Conservation (phyloP, 2,888 invertebrate genomes). For the Orchestes rusci region DNA sequence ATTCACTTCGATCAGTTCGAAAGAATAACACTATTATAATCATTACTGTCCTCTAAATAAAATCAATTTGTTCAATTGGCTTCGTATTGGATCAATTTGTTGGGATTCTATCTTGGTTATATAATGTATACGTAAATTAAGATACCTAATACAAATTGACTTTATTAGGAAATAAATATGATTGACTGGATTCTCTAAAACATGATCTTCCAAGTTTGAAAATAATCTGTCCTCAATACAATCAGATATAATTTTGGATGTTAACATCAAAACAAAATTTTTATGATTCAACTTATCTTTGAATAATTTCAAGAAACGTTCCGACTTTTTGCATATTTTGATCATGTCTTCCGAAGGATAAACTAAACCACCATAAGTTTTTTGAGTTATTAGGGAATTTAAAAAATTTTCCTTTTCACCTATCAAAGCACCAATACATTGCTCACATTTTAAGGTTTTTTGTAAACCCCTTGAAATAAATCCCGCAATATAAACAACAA, state of each 20-base stretch:
- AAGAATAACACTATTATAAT: too few relatives aligned
- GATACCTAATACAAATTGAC: too few relatives aligned
- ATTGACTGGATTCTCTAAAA: background rate
- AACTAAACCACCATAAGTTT: constrained; percentile 9
- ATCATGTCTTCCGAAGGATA: constrained; percentile 10
- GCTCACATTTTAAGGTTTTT: constrained; percentile 6
- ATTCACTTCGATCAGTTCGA: too few relatives aligned
- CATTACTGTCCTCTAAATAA: constrained; percentile 5
- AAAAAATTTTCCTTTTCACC: constrained; percentile 10
- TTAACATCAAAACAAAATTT: constrained; percentile 4
- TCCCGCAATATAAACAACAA: constrained; percentile 10
- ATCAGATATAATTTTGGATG: background rate
- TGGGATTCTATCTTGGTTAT: background rate
- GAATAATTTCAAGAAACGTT: constrained; percentile 7
- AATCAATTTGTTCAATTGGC: too few relatives aligned
- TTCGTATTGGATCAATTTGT: constrained; percentile 1
- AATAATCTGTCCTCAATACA: background rate
- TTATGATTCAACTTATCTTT: background rate
- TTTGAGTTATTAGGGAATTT: constrained; percentile 10
- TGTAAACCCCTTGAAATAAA: constrained; percentile 6
- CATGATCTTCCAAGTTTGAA: background rate
- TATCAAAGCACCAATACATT: constrained; percentile 7
- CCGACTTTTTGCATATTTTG: constrained; percentile 5
- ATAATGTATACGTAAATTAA: background rate
- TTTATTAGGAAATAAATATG: constrained; percentile 2